phyloP scores from a whole-genome alignment of 2,113 vertebrate genomes.

The Salvelinus namaycush region DNA sequence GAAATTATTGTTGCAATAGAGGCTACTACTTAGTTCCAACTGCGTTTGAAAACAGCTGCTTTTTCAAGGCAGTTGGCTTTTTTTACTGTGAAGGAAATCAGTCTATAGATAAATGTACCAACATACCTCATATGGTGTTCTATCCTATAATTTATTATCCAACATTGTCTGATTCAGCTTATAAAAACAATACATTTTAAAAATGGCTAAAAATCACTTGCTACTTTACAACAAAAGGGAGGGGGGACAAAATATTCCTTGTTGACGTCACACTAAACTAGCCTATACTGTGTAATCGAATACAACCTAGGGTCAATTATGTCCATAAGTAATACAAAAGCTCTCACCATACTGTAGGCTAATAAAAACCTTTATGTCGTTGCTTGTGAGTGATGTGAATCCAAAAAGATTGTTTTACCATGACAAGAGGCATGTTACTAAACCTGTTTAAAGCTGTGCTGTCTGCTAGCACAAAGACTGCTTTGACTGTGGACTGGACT shows the following conservation, averaged over 20 bases:
- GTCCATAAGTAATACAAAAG: neutral
- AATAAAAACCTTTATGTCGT: neutral
- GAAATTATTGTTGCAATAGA: constrained; percentile 10
- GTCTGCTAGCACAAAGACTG: neutral
- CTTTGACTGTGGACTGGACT: neutral
- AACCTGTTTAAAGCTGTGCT: constrained; percentile 3
- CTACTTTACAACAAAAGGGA: neutral
- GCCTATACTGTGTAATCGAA: neutral
- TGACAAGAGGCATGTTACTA: constrained; percentile 2
- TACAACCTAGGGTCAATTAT: neutral
- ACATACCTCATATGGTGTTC: neutral
- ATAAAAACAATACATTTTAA: too few relatives aligned
- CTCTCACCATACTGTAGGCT: neutral
- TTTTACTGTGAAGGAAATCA: neutral
- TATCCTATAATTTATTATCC: neutral
- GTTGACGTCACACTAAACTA: too few relatives aligned
- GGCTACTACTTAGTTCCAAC: constrained; percentile 4
- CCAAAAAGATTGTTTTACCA: neutral
- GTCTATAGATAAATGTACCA: neutral
- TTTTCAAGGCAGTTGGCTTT: neutral
- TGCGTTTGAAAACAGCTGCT: neutral
- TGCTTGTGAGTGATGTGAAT: neutral
- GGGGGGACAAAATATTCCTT: neutral
- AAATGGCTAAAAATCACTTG: neutral
- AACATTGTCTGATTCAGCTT: neutral